phyloP scores from a whole-genome alignment of 2,113 vertebrate species.

The Puntigrus tetrazona region DNA sequence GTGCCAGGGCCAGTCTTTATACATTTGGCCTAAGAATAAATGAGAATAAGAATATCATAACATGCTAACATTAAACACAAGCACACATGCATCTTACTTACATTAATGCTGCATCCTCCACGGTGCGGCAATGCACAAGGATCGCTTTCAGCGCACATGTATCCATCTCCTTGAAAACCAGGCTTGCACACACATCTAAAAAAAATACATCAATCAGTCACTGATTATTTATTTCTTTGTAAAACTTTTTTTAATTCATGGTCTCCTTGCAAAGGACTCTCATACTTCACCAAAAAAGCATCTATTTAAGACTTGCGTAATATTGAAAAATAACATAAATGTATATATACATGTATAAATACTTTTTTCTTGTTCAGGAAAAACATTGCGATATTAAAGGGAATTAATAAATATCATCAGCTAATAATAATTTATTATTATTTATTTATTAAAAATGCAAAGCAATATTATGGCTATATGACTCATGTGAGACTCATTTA shows the following conservation, averaged over 20 bases:
- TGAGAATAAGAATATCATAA: background rate
- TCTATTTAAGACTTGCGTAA: background rate
- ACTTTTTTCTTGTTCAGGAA: too few relatives aligned
- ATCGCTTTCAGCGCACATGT: constrained; percentile 78
- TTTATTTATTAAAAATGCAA: background rate
- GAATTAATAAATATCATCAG: too few relatives aligned
- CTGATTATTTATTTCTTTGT: background rate
- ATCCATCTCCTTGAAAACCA: constrained; percentile 87
- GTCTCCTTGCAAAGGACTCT: background rate
- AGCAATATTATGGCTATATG: too few relatives aligned
- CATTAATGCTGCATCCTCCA: constrained; percentile 81
- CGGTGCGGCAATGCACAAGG: constrained; percentile 74
- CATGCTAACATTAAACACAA: background rate
- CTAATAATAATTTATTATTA: background rate
- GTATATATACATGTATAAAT: too few relatives aligned
- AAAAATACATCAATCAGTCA: background rate
- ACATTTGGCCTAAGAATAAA: constrained; percentile 81
- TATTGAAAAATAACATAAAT: too few relatives aligned
- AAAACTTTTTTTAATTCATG: background rate
- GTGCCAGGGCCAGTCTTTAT: constrained; percentile 69
- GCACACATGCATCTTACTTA: constrained; percentile 66
- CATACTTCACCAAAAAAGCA: background rate
- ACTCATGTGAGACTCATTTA: background rate
- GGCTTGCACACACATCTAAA: constrained; percentile 87
- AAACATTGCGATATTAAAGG: too few relatives aligned